Percentiles rank a stretch among this genome's conserved stretches.
These are phyloP conservation scores for Brotula barbata DNA, from an alignment of 2,797 vertebrate genomes.

Conservation along the genomic window DNA sequence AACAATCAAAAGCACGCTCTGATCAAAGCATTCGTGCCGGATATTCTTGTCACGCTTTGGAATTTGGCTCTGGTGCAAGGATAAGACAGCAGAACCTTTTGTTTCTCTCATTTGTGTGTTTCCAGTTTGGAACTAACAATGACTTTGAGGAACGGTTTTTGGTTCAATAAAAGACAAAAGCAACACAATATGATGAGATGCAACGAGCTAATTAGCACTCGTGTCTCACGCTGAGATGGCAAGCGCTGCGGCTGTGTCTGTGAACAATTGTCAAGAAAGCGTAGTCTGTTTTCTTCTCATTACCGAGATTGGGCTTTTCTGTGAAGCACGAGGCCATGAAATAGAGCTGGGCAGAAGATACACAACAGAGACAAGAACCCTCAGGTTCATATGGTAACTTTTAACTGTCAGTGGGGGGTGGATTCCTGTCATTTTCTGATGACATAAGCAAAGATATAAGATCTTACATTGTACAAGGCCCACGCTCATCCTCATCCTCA, in stretches of 20 bases:
- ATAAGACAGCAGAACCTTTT: not conserved
- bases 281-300: constrained; percentile 58
- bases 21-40: constrained; percentile 52
- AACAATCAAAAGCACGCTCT: constrained; percentile 19
- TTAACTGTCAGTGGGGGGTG: constrained; percentile 49
- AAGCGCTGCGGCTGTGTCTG: constrained; percentile 46
- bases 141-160: constrained; percentile 61
- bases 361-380: constrained; percentile 40
- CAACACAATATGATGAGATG: constrained; percentile 53
- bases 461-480: constrained; percentile 37
- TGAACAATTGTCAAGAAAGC: constrained; percentile 64
- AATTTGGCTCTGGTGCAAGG: constrained; percentile 40
- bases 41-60: constrained; percentile 37
- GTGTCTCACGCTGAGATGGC: constrained; percentile 54
- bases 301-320: constrained; percentile 60
- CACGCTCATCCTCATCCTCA: too few species aligned
- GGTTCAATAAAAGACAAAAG: constrained; percentile 45
- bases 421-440: constrained; percentile 57
- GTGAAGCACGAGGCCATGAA: constrained; percentile 38
- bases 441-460: constrained; percentile 46
- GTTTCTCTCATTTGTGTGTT: constrained; percentile 14
- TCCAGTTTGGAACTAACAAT: constrained; percentile 55
- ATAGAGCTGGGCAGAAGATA: constrained; percentile 11
- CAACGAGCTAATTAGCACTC: constrained; percentile 64
- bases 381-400: constrained; percentile 47